Conservation (phyloP, 1,140 invertebrate genomes). For the Drosophila sulfurigaster region DNA sequence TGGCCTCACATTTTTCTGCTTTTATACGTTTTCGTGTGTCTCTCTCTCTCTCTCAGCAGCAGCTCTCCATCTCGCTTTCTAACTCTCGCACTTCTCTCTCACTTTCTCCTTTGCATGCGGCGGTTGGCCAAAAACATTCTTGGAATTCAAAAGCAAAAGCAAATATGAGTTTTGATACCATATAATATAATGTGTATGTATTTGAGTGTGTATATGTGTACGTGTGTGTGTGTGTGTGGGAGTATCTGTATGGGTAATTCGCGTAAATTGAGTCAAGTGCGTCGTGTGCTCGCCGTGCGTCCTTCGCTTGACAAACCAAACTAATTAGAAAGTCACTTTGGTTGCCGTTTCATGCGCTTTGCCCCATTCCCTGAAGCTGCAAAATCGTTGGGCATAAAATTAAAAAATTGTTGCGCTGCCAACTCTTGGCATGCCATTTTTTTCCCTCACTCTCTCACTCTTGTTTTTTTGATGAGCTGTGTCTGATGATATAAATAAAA, state of each 20-base stretch:
- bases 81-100: not conserved
- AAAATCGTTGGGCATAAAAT: conserved; percentile 77
- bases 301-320: conserved; percentile 72
- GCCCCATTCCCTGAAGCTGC: conserved; percentile 41
- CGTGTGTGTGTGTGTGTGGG: conserved; percentile 10
- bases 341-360: conserved; percentile 47
- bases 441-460: not conserved
- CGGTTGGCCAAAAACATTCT: conserved; percentile 60
- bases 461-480: conserved; percentile 12
- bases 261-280: conserved; percentile 77
- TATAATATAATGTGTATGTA: conserved; percentile 22
- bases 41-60: not conserved
- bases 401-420: conserved; percentile 59
- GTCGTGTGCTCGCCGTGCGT: conserved; percentile 54
- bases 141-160: conserved; percentile 71
- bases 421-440: conserved; percentile 32
- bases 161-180: conserved; percentile 74
- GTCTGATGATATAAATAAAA: conserved; percentile 6
- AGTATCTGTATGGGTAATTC: conserved; percentile 38
- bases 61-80: conserved; percentile 4
- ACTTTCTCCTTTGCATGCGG: not conserved
- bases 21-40: conserved; percentile 64
- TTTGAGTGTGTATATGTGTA: conserved; percentile 4
- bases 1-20: conserved; percentile 74
- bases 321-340: conserved; percentile 82